Evolutionary conservation across 2,888 invertebrate species (phyloP), one percentile per base, ranked within the genome.

Genomic region (Hedya salicella): DNA sequence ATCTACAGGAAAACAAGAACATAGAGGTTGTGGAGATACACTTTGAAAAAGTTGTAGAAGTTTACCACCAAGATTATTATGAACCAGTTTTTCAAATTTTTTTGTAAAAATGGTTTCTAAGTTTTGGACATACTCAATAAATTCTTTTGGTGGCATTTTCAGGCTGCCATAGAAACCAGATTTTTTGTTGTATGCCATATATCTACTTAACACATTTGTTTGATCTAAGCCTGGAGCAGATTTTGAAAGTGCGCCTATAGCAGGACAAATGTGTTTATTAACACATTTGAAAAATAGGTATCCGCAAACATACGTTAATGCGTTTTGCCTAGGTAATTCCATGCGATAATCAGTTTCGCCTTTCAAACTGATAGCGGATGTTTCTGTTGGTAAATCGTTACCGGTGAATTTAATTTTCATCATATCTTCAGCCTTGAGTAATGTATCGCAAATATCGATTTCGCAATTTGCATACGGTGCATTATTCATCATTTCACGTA

Each of bases 271-370:
- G 42, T 69, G 71, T 48, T 62, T 56, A 9, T 48, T 46, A n/a
- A 25, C 2, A 63, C 63, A 68, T 64, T 70, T 70, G 46, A 53
- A 70, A 48, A 70, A n/a, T 1, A 69, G 13, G 52, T 67, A 71
- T 0, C 67, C 67, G 1, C 67, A 48, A 11, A 68, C 52, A 46
- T 68, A 71, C 9, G 67, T 69, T 8, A 69, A 16, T 9, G 67
- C 36, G 11, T 71, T 69, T 61, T 62, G 6, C 62, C 65, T 14
- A 69, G 69, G 48, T n/a, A n/a, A n/a, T n/a, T n/a, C n/a, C n/a
- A n/a, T n/a, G n/a, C n/a, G n/a, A n/a, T n/a, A n/a, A n/a, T 69
- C 69, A 0, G 48, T 56, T 60, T 71, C 68, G 44, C 68, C 68
- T 9, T 11, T 9, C 25, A 67, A 57, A 25, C 11, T 3, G n/a